A percentile compares a stretch with the other conserved stretches of the same genome.
phyloP scores from a whole-genome alignment of 2,797 vertebrate species.

The Ctenosaura bakeri region DNA sequence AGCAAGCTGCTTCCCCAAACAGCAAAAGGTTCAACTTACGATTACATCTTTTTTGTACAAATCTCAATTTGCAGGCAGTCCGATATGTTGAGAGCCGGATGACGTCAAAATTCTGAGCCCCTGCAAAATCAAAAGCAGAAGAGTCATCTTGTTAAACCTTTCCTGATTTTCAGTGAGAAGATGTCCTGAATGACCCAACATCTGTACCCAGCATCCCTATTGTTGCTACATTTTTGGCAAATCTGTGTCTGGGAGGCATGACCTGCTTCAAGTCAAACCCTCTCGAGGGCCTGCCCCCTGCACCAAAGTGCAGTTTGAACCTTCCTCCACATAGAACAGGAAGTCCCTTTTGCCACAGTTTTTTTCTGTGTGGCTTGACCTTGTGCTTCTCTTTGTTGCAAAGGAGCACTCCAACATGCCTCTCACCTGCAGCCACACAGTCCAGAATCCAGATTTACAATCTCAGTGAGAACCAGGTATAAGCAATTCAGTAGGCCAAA shows the following conservation, averaged over 20 bases:
- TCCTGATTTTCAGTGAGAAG: background rate
- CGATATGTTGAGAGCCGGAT: slow-evolving; percentile 97
- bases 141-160: slow-evolving; percentile 1
- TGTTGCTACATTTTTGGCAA: background rate
- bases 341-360: background rate
- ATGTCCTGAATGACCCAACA: background rate
- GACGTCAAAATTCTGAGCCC: slow-evolving; percentile 97
- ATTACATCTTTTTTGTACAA: slow-evolving; percentile 96
- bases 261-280: background rate
- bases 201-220: background rate
- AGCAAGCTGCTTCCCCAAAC: background rate
- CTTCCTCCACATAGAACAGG: background rate
- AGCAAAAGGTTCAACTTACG: slow-evolving; percentile 84
- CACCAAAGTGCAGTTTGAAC: too few relatives aligned
- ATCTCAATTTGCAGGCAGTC: slow-evolving; percentile 95
- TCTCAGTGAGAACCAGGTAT: background rate
- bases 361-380: background rate
- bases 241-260: background rate
- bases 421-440: too few relatives aligned
- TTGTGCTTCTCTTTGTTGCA: background rate
- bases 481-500: too few relatives aligned
- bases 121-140: slow-evolving; percentile 74
- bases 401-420: background rate
- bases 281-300: background rate
- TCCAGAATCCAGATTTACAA: background rate